Base-by-base conservation (phyloP, 1,140 invertebrate genomes). In the Tetranychus cinnabarinus region DNA sequence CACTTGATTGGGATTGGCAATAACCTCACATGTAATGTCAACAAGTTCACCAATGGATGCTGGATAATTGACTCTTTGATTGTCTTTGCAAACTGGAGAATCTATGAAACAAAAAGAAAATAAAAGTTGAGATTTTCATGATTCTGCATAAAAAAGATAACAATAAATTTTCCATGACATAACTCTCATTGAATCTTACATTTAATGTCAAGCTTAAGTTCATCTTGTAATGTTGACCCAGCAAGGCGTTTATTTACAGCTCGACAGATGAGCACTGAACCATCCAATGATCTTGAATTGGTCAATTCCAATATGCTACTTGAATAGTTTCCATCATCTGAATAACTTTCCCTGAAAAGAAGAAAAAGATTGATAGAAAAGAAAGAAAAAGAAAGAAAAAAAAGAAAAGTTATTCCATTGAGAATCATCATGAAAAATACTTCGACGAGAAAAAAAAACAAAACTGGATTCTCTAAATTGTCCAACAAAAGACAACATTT, bases 11-110 rank as follows among this genome's bases (percentile, higher is more conserved):
- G 88, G 88, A 74, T 90, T 89, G 2, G 87, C 86, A 68, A 90
- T 86, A 23, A 91, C 85, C 67, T 85, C 79, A 70, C 88, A 91
- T 42, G 80, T 80, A 66, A 92, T 87, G 70, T 86, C 83, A 0
- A 85, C 86, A 65, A 82, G 81, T 72, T 92, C 88, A 67, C 87
- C 83, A 69, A 88, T 87, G 0, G 86, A 86, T 2, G 88, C 85
- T 0, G 87, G 86, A 69, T 88, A 87, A 13, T 87, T 81, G 62
- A 81, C 77, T 46, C 80, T 80, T 70, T 88, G 85, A 64, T 85
- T 83, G 42, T 81, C 80, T 63, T 80, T 80, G 71, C 87, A 90
- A 0, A 86, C 86, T 1, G 87, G 86, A 1, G 85, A 80, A 74
- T 85, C 86, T 90, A 74, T 3, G 74, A 73, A 61, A 65, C 64